These are phyloP conservation scores for Hyles lineata DNA, from an alignment of 2,888 invertebrate species.

Conservation along the genomic window DNA sequence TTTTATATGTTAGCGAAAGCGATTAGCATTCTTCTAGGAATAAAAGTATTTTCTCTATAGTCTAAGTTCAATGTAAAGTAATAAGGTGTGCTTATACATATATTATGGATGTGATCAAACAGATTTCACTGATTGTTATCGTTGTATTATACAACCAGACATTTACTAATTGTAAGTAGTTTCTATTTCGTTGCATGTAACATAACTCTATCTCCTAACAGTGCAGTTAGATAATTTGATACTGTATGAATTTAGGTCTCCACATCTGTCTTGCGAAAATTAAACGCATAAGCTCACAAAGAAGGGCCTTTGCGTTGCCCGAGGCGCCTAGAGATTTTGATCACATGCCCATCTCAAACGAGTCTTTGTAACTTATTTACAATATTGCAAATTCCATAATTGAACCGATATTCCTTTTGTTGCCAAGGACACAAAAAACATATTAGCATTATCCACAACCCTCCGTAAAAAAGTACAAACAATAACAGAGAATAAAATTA, in stretches of 20 bases:
- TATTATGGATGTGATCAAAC: too few relatives aligned
- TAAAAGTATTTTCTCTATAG: too few relatives aligned
- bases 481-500: constrained; percentile 21
- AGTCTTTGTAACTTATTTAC: background rate
- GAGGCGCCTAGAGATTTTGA: background rate
- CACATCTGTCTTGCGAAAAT: background rate
- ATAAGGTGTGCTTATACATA: too few relatives aligned
- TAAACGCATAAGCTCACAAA: background rate
- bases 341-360: background rate
- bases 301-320: background rate
- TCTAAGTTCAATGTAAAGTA: too few relatives aligned
- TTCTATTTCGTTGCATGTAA: too few relatives aligned
- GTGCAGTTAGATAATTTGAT: background rate
- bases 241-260: background rate
- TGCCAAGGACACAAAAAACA: background rate
- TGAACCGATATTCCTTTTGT: constrained; percentile 8
- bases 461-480: background rate
- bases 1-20: too few relatives aligned
- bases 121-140: too few relatives aligned
- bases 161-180: too few relatives aligned
- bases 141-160: too few relatives aligned
- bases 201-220: too few relatives aligned
- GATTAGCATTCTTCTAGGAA: too few relatives aligned
- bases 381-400: background rate
- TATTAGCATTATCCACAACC: background rate